Conservation (phyloP, 2,797 vertebrate species). For the Notamacropus eugenii region DNA sequence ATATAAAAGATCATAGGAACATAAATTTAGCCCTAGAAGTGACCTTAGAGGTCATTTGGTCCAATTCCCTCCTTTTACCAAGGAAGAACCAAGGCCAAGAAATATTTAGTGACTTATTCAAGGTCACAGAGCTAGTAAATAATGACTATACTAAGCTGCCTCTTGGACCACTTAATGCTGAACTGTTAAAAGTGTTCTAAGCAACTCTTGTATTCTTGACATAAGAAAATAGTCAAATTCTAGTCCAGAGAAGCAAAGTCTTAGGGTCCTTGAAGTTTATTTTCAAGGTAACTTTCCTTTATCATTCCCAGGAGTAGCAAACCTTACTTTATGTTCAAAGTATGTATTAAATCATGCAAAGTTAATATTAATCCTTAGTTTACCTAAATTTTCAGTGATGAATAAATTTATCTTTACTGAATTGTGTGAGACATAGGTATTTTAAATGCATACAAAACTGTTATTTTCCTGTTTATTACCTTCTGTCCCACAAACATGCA, state of each 20-base stretch:
- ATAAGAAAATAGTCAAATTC: not conserved
- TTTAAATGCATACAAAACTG: not conserved
- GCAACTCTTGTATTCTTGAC: not conserved
- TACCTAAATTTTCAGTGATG: not conserved
- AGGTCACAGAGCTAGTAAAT: not conserved
- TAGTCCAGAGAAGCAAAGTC: not conserved
- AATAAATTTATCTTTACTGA: not conserved
- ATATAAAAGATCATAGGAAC: no score
- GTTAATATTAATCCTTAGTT: not conserved
- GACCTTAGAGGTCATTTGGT: not conserved
- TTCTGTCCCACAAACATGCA: not conserved
- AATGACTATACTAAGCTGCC: not conserved
- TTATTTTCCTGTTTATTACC: not conserved
- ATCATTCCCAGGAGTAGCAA: not conserved
- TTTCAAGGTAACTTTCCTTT: not conserved
- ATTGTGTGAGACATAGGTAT: not conserved
- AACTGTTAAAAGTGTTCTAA: not conserved
- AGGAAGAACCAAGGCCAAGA: not conserved
- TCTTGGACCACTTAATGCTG: not conserved
- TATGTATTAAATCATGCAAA: not conserved
- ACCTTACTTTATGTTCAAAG: not conserved
- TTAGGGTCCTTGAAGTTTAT: not conserved
- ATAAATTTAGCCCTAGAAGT: no score
- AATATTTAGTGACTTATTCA: not conserved
- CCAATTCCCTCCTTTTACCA: not conserved